Evolutionary conservation across 2,113 vertebrate species (phyloP).

Genomic region (Hemicordylus capensis): DNA sequence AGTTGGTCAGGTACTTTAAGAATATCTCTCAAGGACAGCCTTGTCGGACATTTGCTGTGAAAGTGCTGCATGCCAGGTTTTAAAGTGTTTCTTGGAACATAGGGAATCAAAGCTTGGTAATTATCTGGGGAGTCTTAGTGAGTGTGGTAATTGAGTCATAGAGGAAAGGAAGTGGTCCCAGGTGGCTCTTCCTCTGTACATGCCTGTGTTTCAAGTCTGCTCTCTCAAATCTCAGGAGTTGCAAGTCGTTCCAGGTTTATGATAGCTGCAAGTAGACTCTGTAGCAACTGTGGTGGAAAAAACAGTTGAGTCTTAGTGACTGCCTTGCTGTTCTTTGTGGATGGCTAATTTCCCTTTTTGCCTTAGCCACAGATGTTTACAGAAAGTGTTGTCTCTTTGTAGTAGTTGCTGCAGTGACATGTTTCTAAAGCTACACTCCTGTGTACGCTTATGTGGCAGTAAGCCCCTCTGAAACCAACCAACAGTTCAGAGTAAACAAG

Average conservation of each 20-base stretch:
- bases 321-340: conserved; percentile 21
- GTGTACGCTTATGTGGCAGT: not conserved
- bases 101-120: not conserved
- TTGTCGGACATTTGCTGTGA: not conserved
- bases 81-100: not conserved
- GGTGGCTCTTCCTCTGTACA: not conserved
- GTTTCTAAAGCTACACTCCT: not conserved
- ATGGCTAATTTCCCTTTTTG: not conserved
- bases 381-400: conserved; percentile 6
- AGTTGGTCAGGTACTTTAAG: not conserved
- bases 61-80: not conserved
- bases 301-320: conserved; percentile 60
- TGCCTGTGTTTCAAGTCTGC: not conserved
- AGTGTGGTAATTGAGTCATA: not conserved
- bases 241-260: not conserved
- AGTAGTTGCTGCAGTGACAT: not conserved
- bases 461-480: not conserved
- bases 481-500: not conserved
- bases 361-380: not conserved
- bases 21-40: not conserved
- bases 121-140: not conserved
- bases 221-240: conserved; percentile 17
- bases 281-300: conserved; percentile 56
- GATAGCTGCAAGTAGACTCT: not conserved
- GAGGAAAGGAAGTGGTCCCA: not conserved